phyloP scores from a whole-genome alignment of 2,888 invertebrate species.

The Acleris emargana region DNA sequence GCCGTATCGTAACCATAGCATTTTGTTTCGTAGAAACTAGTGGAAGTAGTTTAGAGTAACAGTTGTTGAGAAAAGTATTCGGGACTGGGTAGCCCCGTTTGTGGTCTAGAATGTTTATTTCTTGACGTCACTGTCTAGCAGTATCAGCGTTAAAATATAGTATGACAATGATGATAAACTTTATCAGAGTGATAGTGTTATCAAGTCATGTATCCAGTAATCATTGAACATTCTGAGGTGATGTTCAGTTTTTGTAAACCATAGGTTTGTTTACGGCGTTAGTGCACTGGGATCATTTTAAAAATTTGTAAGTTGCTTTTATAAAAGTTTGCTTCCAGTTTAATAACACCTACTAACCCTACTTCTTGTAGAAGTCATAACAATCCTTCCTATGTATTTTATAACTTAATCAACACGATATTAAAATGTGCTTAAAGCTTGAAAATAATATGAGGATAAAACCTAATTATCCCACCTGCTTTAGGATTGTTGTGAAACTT shows the following conservation, averaged over 20 bases:
- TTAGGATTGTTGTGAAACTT: too few relatives aligned
- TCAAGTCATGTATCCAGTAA: conserved; percentile 53
- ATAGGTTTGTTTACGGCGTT: conserved; percentile 43
- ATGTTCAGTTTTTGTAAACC: conserved; percentile 45
- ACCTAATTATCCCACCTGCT: too few relatives aligned
- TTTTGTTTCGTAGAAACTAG: conserved; percentile 25
- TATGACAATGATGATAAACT: conserved; percentile 69
- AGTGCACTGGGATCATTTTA: conserved; percentile 23
- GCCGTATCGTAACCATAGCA: conserved; percentile 5
- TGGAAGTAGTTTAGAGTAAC: conserved; percentile 27
- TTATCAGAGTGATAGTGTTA: conserved; percentile 68
- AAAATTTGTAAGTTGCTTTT: conserved; percentile 26
- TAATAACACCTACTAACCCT: conserved; percentile 18
- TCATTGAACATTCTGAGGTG: conserved; percentile 38
- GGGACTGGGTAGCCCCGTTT: conserved; percentile 60
- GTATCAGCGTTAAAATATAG: conserved; percentile 59
- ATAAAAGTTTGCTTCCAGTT: conserved; percentile 2
- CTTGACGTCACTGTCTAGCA: conserved; percentile 63
- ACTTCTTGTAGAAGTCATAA: neutral
- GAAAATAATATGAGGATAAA: too few relatives aligned
- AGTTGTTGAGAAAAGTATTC: conserved; percentile 47
- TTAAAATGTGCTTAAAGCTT: too few relatives aligned
- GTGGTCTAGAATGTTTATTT: conserved; percentile 34
- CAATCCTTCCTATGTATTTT: neutral
- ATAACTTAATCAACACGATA: too few relatives aligned